Evolutionary conservation across 2,888 invertebrate genomes (phyloP).

Genomic region (Sicus ferrugineus): DNA sequence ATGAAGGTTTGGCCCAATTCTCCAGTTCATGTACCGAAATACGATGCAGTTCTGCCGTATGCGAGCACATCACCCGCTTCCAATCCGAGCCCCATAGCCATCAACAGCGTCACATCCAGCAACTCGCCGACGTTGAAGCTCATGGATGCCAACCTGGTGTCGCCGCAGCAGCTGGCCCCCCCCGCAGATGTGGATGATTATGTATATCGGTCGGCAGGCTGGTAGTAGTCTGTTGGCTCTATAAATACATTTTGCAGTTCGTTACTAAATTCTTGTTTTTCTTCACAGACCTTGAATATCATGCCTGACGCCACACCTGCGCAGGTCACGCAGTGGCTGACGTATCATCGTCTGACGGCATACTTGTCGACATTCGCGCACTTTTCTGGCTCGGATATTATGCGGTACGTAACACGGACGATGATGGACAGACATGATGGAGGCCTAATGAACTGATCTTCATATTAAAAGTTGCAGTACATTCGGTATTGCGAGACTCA

Average conservation of each 20-base stretch:
- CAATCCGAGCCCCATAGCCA: conserved; percentile 62
- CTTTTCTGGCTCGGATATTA: conserved; percentile 88
- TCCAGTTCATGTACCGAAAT: conserved; percentile 64
- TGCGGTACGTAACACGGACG: conserved; percentile 67
- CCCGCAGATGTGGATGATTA: conserved; percentile 59
- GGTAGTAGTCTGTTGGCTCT: not conserved
- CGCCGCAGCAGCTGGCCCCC: conserved; percentile 56
- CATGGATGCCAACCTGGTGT: conserved; percentile 63
- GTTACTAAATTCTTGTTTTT: not conserved
- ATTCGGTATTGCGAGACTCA: too few species aligned
- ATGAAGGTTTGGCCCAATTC: conserved; percentile 65
- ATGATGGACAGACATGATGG: too few species aligned
- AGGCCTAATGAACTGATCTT: too few species aligned
- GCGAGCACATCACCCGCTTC: conserved; percentile 56
- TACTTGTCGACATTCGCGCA: conserved; percentile 81
- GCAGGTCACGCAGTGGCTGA: conserved; percentile 83
- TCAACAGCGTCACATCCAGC: conserved; percentile 64
- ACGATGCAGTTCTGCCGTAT: conserved; percentile 62
- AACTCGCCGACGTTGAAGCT: conserved; percentile 63
- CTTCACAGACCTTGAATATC: conserved; percentile 65
- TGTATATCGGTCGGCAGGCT: conserved; percentile 50
- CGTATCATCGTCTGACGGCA: conserved; percentile 77
- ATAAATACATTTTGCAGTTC: not conserved
- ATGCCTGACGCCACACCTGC: conserved; percentile 74
- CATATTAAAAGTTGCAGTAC: too few species aligned